phyloP scores from a whole-genome alignment of 2,888 invertebrate genomes.

The Patella depressa region DNA sequence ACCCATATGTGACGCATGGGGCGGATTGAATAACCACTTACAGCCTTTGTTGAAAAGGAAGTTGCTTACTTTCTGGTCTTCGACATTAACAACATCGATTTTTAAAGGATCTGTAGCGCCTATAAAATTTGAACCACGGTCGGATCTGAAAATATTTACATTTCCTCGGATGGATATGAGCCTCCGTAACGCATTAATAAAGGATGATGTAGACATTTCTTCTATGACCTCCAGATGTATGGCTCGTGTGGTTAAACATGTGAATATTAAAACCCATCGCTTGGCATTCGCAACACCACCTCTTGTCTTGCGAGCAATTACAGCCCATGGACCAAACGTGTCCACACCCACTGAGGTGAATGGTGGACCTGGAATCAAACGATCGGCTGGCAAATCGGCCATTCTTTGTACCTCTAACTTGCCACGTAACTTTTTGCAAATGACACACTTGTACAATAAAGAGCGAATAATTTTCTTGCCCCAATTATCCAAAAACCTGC shows the following conservation, averaged over 20 bases:
- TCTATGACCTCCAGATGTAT: constrained; percentile 39
- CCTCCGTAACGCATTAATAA: constrained; percentile 34
- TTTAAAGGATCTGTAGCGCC: constrained; percentile 26
- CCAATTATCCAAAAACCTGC: constrained; percentile 34
- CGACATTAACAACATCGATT: constrained; percentile 1
- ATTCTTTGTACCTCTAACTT: constrained; percentile 28
- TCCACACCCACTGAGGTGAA: constrained; percentile 40
- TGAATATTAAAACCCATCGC: constrained; percentile 38
- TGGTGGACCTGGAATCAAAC: constrained; percentile 32
- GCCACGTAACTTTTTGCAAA: constrained; percentile 30
- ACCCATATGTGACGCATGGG: constrained; percentile 40
- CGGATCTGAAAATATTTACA: constrained; percentile 28
- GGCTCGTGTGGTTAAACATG: constrained; percentile 33
- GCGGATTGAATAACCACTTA: constrained; percentile 38
- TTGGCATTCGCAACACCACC: constrained; percentile 34
- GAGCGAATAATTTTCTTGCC: constrained; percentile 20
- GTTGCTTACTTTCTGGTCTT: background rate
- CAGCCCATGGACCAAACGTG: constrained; percentile 33
- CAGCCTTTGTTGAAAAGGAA: background rate
- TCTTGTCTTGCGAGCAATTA: constrained; percentile 30
- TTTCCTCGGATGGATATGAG: constrained; percentile 32
- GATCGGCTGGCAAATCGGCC: constrained; percentile 36
- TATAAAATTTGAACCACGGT: constrained; percentile 36
- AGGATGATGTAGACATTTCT: constrained; percentile 31
- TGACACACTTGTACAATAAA: constrained; percentile 30